Conservation (phyloP, 2,888 invertebrate species). For the Hololepta plana region DNA sequence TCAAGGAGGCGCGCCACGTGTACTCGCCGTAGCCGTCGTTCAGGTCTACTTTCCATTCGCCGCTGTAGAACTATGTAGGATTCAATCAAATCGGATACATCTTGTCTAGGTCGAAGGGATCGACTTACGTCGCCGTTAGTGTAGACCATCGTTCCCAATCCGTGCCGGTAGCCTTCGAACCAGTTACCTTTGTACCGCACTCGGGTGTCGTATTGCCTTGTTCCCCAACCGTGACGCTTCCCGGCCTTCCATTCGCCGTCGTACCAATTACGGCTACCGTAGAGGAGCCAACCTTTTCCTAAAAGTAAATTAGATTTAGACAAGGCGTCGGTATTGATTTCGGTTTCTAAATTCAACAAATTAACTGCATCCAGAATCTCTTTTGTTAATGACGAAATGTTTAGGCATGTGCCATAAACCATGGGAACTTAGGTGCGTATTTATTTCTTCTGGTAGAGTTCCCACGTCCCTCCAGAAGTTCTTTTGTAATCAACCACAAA, state of each 20-base stretch:
- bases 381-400: too few relatives aligned
- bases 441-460: too few relatives aligned
- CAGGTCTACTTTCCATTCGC: slow-evolving; percentile 36
- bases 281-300: slow-evolving; percentile 22
- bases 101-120: too few relatives aligned
- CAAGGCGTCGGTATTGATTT: too few relatives aligned
- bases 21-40: slow-evolving; percentile 41
- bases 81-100: not conserved
- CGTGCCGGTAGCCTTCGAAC: slow-evolving; percentile 31
- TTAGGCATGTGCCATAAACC: too few relatives aligned
- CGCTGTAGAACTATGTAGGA: slow-evolving; percentile 35
- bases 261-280: slow-evolving; percentile 22
- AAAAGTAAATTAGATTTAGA: not conserved
- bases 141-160: slow-evolving; percentile 42
- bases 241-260: slow-evolving; percentile 27
- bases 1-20: slow-evolving; percentile 34
- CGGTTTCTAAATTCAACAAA: too few relatives aligned
- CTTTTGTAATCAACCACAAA: too few relatives aligned
- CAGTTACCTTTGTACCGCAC: slow-evolving; percentile 38
- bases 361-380: too few relatives aligned
- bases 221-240: slow-evolving; percentile 31
- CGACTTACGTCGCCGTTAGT: slow-evolving; percentile 38
- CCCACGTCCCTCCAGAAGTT: too few relatives aligned
- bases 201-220: slow-evolving; percentile 33
- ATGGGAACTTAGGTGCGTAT: too few relatives aligned